Evolutionary conservation across 2,888 invertebrate species (phyloP), one percentile per base, ranked within the genome.

Genomic region (Tetragonisca angustula): DNA sequence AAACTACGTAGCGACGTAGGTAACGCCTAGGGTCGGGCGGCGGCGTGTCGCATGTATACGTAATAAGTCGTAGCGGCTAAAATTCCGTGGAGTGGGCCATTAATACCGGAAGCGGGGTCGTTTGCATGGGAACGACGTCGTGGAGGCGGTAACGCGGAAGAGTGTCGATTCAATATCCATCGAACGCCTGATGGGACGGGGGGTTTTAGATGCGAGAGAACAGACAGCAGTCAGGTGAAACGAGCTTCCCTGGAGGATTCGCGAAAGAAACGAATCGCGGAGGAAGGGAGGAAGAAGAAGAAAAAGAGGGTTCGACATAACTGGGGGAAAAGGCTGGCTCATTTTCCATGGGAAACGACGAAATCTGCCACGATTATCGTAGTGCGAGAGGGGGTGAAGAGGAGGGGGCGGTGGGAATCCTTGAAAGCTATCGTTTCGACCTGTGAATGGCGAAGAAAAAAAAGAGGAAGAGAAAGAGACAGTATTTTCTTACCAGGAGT

Each of bases 141-240:
- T 54, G 77, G 76, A 68, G 77, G 43, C 62, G 78, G 65, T 32
- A 65, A 67, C 68, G 21, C 70, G 70, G 81, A 83, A 70, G 59
- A 65, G 69, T 62, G 75, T 70, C 80, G 80, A 88, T 88, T 78
- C 88, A 83, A 82, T 83, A 82, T 88, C 79, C 80, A 84, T 89
- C 79, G 73, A 70, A 67, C 62, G 73, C 65, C 64, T 50, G 86
- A 76, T 74, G 79, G 61, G 32, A 72, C 54, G 64, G 36, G 36
- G 72, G 67, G 52, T 43, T 69, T 43, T n/a, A 62, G n/a, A 74
- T 36, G 56, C 59, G 50, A 59, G 49, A 43, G 49, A 65, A 52
- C 64, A 49, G 76, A 81, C 73, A 72, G 56, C 72, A 70, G 62
- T 50, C 72, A 76, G 72, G 76, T 77, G 72, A 86, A 79, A 70